A percentile compares a stretch with the other conserved stretches of the same genome.
Conservation (phyloP, 2,113 vertebrate genomes). For the Zosterops pallidus region DNA sequence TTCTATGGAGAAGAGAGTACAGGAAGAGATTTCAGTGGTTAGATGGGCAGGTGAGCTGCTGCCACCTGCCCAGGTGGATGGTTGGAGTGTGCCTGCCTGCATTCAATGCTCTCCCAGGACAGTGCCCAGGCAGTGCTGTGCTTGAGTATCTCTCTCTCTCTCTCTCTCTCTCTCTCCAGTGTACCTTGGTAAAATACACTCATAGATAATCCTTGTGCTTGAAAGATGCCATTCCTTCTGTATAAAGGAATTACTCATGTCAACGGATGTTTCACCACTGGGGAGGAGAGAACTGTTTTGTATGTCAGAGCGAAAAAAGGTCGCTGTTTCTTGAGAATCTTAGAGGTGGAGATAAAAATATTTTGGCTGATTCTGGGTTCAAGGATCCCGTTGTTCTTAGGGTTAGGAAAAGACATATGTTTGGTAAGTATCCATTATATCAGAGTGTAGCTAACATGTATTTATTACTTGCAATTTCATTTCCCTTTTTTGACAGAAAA, state of each 20-base stretch:
- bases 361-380: not conserved
- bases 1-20: not conserved
- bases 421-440: not conserved
- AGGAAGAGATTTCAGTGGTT: not conserved
- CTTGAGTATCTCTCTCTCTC: not conserved
- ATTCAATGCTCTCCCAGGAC: not conserved
- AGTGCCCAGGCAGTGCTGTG: accelerated
- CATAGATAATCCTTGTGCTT: not conserved
- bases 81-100: not conserved
- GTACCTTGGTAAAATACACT: not conserved
- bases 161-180: not conserved
- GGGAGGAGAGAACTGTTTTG: not conserved
- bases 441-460: not conserved
- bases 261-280: not conserved
- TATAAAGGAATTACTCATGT: not conserved
- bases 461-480: not conserved
- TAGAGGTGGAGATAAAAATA: not conserved
- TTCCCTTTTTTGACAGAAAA: not conserved
- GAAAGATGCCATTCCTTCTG: not conserved
- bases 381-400: accelerated
- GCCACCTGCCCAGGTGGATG: not conserved
- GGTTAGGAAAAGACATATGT: not conserved
- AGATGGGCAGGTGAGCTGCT: not conserved
- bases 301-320: not conserved
- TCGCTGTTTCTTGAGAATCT: not conserved